Percentiles rank a stretch among this genome's conserved stretches.
Evolutionary conservation across 2,113 vertebrate genomes (phyloP).

Genomic region (Anas platyrhynchos): DNA sequence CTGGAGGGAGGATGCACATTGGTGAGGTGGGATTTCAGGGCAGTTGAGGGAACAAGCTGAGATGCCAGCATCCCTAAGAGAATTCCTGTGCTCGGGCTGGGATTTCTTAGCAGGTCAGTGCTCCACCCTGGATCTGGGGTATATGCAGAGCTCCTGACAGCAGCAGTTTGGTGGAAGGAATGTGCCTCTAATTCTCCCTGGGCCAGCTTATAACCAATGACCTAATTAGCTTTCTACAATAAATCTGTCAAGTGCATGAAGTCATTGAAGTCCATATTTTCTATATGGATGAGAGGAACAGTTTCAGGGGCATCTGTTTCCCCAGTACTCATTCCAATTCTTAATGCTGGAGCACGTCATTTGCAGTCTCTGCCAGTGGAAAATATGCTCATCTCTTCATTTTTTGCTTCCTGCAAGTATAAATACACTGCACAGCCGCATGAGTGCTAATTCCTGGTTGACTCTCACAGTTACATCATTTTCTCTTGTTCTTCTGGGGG

Average conservation of each 20-base stretch:
- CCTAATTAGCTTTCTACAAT: not conserved
- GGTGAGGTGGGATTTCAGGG: not conserved
- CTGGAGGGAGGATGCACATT: not conserved
- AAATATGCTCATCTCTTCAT: not conserved
- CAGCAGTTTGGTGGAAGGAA: not conserved
- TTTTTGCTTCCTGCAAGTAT: not conserved
- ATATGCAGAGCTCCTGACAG: not conserved
- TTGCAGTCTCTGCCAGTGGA: not conserved
- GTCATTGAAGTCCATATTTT: not conserved
- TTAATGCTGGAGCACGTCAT: not conserved
- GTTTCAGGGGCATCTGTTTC: not conserved
- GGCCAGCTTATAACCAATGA: not conserved
- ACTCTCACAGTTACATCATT: not conserved
- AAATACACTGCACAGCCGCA: not conserved
- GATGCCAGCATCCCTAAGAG: not conserved
- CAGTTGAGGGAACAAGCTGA: not conserved
- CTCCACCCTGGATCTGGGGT: not conserved
- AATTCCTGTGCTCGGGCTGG: not conserved
- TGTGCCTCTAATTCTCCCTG: not conserved
- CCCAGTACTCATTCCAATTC: not conserved
- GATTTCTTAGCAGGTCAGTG: not conserved
- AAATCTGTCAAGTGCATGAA: not conserved
- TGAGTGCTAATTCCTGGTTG: accelerated
- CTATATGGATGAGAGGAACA: not conserved
- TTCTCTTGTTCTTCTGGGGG: not conserved